Evolutionary conservation across 2,888 invertebrate species (phyloP).

Genomic region (Drosophila macrospina): DNA sequence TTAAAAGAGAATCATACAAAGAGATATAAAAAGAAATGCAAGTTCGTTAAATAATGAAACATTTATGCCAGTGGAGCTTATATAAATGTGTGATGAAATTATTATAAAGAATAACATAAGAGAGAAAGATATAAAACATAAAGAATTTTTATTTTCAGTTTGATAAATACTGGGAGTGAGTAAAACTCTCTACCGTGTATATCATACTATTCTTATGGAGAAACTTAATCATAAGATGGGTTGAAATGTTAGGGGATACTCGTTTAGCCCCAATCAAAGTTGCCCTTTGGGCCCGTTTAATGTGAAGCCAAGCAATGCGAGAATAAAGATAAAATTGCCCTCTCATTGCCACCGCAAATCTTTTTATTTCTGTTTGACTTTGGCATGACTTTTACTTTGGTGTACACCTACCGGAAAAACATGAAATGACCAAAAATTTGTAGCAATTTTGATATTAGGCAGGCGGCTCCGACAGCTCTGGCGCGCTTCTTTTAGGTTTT

Average conservation of each 20-base stretch:
- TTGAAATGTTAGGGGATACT: not conserved
- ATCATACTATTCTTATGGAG: not conserved
- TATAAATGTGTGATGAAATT: not conserved
- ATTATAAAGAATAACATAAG: not conserved
- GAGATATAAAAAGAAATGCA: not conserved
- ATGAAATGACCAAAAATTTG: slow-evolving; percentile 53
- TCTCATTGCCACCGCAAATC: slow-evolving; percentile 61
- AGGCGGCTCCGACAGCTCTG: slow-evolving; percentile 6
- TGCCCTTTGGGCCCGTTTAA: slow-evolving; percentile 11
- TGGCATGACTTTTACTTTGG: slow-evolving; percentile 56
- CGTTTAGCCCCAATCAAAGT: slow-evolving; percentile 20
- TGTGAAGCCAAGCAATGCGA: not conserved
- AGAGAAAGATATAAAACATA: not conserved
- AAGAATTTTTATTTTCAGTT: not conserved
- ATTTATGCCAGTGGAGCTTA: not conserved
- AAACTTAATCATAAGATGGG: not conserved
- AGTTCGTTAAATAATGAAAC: slow-evolving; percentile 5
- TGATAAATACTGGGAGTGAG: not conserved
- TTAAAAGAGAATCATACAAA: not conserved
- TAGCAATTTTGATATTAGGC: slow-evolving; percentile 33
- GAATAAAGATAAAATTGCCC: slow-evolving; percentile 21
- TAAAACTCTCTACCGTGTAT: too few relatives aligned
- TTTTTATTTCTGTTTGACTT: slow-evolving; percentile 62
- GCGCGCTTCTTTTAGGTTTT: slow-evolving; percentile 21
- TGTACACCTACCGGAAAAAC: slow-evolving; percentile 11